Base-by-base conservation (phyloP, 2,888 invertebrate species). In the Portevinia maculata region DNA sequence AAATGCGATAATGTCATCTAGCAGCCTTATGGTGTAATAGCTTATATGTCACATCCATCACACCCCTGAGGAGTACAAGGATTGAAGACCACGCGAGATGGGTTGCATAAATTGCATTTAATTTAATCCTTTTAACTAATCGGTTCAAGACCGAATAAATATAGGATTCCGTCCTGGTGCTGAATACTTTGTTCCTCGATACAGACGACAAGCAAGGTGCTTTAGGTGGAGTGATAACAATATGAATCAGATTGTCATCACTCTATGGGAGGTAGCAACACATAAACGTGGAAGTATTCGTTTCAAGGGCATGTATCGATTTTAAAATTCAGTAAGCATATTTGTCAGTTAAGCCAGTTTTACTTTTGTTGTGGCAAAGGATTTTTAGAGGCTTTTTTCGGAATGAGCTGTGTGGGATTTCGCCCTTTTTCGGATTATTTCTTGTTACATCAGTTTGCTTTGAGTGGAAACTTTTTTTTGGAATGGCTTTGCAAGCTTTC, bases 51-150 rank as follows among this genome's bases (percentile, higher is more conserved):
- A 52, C 6, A 15, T n/a, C 9, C 48, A 11, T 9, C 48, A 24
- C 13, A 55, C 39, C 24, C 69, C 17, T 37, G 46, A 34, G 37
- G 57, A 44, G 44, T 37, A 52, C 44, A 59, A 37, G 30, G 15
- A 15, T 41, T 41, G 41, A 17, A 17, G n/a, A 37, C 8, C 37
- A 15, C 34, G 15, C 17, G 44, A 44, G 44, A 13, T 17, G 19
- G 24, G 19, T 39, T 64, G 55, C 39, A 74, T 62, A 60, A 69
- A 62, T 73, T 74, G 24, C 67, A 79, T 74, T 69, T 34, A 60
- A 69, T 74, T 62, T 67, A 74, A 79, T 69, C 62, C 69, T 44
- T 21, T 64, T 17, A 59, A 37, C 65, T 59, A 53, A 73, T 74
- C 60, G 73, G 41, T 65, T 71, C 59, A 78, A 52, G 67, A 73